Evolutionary conservation across 2,113 vertebrate species (phyloP).

Genomic region (Gallinago paraguaiae): DNA sequence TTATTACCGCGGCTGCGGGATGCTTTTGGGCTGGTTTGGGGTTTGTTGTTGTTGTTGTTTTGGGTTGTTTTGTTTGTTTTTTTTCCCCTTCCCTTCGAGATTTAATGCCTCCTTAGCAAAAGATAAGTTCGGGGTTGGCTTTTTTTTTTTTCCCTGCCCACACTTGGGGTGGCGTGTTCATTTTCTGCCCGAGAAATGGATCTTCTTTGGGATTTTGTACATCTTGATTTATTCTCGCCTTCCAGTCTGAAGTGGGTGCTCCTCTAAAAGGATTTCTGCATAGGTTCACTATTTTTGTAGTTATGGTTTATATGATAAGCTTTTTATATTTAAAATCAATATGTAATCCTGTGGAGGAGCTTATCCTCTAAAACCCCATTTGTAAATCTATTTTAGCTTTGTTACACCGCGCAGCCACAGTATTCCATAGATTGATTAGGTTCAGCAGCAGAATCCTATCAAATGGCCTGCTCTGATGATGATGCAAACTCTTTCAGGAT

Average conservation of each 20-base stretch:
- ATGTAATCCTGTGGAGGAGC: constrained; percentile 99
- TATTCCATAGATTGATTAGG: constrained; percentile 98
- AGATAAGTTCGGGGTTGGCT: constrained; percentile 64
- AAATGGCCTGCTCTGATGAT: constrained; percentile 97
- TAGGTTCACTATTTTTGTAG: constrained; percentile 93
- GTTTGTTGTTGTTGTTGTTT: no score
- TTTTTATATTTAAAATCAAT: constrained; percentile 99
- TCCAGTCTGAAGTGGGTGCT: constrained; percentile 91
- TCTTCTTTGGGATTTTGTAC: constrained; percentile 86
- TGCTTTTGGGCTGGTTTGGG: constrained; percentile 30
- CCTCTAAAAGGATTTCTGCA: constrained; percentile 99
- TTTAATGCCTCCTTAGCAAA: constrained; percentile 75
- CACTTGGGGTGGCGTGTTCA: constrained; percentile 78
- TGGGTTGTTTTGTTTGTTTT: background rate
- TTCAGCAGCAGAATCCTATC: constrained; percentile 94
- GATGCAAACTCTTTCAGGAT: constrained; percentile 96
- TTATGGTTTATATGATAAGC: constrained; percentile 99
- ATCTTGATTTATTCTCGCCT: constrained; percentile 86
- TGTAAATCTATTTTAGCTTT: constrained; percentile 99
- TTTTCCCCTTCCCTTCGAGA: background rate
- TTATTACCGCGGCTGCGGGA: background rate
- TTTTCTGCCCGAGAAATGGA: constrained; percentile 89
- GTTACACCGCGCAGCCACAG: constrained; percentile 93
- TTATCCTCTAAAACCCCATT: constrained; percentile 98
- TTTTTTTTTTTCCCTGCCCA: constrained; percentile 63